Evolutionary conservation across 2,113 vertebrate genomes (phyloP), one percentile per base, ranked within the genome.

Genomic region (Mus pahari): DNA sequence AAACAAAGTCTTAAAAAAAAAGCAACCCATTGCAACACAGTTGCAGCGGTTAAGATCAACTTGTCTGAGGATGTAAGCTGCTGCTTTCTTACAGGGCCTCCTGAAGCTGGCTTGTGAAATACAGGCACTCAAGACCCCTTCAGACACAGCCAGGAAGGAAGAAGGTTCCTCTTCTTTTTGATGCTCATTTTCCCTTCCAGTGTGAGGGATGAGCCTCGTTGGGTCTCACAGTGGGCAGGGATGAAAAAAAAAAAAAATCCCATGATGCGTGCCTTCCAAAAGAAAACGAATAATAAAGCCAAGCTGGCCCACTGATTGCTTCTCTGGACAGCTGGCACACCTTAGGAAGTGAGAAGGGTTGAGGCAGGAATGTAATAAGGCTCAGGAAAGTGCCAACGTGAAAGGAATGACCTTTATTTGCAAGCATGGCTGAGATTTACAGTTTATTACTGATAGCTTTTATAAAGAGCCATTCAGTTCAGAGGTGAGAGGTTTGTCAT

Each of bases 371-470:
- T 98, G 98, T 98, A 98, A 98, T 98, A 98, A 99, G 98, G 98
- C 98, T 97, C 78, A 7, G 98, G 98, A 98, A 98, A 98, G 98
- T 98, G 98, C 98, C 98, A 98, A 98, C 98, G 97, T 98, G 98
- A 98, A 98, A 98, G 98, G 98, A 98, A 98, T 99, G 99, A 99
- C 99, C 99, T 99, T 99, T 99, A 99, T 99, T 99, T 99, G 99
- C 99, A 99, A 99, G 99, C 99, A 99, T 99, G 98, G 98, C 98
- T 98, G 99, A 99, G 99, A 99, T 99, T 99, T 99, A 99, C 99
- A 99, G 99, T 99, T 99, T 99, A 99, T 99, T 99, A 99, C 98
- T 99, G 98, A 99, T 99, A 99, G 99, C 99, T 99, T 99, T 99
- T 99, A 99, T 99, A 99, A 99, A 99, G 99, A 99, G 98, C 98